phyloP scores from a whole-genome alignment of 1,140 invertebrate genomes.

The Homarus americanus region DNA sequence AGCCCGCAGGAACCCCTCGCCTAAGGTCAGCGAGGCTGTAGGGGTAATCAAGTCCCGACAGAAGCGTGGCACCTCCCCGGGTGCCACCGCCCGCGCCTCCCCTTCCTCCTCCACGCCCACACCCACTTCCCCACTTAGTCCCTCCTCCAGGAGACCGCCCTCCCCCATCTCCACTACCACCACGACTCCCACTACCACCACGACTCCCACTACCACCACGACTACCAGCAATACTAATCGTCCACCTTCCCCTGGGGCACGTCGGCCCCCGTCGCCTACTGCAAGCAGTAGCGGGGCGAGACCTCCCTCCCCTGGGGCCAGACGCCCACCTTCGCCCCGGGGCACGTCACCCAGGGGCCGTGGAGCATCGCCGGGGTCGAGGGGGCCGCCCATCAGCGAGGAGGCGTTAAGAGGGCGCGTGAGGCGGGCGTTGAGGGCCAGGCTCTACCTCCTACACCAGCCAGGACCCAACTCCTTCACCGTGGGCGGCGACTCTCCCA shows the following conservation, averaged over 20 bases:
- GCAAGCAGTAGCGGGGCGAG: slow-evolving; percentile 2
- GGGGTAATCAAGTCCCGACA: slow-evolving; percentile 16
- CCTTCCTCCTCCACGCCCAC: not conserved
- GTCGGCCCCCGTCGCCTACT: slow-evolving; percentile 29
- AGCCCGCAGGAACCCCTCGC: slow-evolving; percentile 43
- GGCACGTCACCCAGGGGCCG: slow-evolving; percentile 71
- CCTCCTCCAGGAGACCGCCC: slow-evolving; percentile 23
- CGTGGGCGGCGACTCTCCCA: slow-evolving; percentile 79
- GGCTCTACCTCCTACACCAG: slow-evolving; percentile 80
- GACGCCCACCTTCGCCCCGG: slow-evolving; percentile 54
- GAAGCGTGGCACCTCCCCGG: slow-evolving; percentile 28
- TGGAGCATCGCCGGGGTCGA: slow-evolving; percentile 69
- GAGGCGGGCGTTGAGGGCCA: slow-evolving; percentile 77
- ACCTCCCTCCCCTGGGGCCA: slow-evolving; percentile 49
- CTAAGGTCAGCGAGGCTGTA: slow-evolving; percentile 14
- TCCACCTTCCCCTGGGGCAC: not conserved
- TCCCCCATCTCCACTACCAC: slow-evolving; percentile 17
- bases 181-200: not conserved
- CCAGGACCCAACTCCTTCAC: slow-evolving; percentile 79
- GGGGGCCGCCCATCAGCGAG: slow-evolving; percentile 66
- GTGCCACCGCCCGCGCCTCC: not conserved
- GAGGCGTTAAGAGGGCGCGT: slow-evolving; percentile 78
- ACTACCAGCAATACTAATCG: not conserved
- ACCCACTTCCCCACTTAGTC: slow-evolving; percentile 22
- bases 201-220: slow-evolving; percentile 7